Base-by-base conservation (phyloP, 2,888 invertebrate genomes). In the Crepidodera aurea region DNA sequence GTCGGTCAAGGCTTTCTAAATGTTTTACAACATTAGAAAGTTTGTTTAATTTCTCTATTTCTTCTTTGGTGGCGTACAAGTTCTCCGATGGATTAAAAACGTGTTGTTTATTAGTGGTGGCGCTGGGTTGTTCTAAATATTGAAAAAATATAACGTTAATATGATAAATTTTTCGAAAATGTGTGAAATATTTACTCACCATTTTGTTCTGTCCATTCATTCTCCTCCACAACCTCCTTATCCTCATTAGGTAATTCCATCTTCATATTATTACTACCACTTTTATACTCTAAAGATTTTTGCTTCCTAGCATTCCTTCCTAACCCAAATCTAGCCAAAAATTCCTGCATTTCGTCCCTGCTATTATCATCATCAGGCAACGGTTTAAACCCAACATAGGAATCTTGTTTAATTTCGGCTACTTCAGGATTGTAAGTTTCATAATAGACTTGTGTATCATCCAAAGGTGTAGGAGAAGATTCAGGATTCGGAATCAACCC, bases 1-100 rank as follows among this genome's bases (percentile, higher is more conserved):
- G 81, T 2, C 79, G 77, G 67, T 82, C 83, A 7, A 82, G 62
- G 58, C 76, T 76, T 57, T 82, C 82, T 29, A 83, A 69, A 55
- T 81, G 71, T 66, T 79, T 81, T 15, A 86, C 79, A 32, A 85
- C 82, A n/a, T 80, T 79, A 18, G 84, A 69, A 2, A 85, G 71
- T 68, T 83, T 81, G 37, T 81, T 80, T 15, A 85, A 68, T 67
- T 83, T 83, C 2, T 80, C 74, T 1, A 83, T 78, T 70, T 87
- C 86, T 13, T 83, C 84, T 29, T 85, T 81, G 32, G 84, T 79
- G 0, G 78, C 75, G 40, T 72, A 72, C 51, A 75, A 64, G 1
- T 69, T 68, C 15, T 75, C 74, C 7, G 67, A 60, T 1, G 81
- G 79, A 56, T 75, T 79, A 57, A 80, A 80, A 18, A 79, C 76